These are phyloP conservation scores for Drosophila parabipectinata DNA, from an alignment of 1,140 invertebrate genomes.

Conservation along the genomic window DNA sequence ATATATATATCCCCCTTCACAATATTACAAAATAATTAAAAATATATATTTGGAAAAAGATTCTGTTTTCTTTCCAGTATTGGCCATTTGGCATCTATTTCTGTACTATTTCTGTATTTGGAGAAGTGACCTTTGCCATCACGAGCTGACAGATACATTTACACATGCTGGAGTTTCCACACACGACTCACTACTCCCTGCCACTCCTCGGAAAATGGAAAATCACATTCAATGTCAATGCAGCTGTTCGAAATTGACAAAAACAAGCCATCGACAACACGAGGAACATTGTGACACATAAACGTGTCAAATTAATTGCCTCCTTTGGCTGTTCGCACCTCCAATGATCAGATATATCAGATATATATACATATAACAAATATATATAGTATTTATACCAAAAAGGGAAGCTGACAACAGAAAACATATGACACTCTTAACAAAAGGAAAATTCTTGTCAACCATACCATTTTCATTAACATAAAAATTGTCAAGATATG, in stretches of 20 bases:
- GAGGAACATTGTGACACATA: slow-evolving; percentile 17
- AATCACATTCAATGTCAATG: slow-evolving; percentile 72
- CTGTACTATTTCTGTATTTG: background rate
- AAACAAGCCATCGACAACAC: slow-evolving; percentile 28
- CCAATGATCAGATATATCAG: background rate
- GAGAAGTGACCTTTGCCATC: slow-evolving; percentile 30
- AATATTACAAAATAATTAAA: background rate
- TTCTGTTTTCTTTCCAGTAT: background rate
- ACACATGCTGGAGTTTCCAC: slow-evolving; percentile 26
- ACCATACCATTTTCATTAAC: slow-evolving; percentile 29
- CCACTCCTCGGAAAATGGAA: background rate
- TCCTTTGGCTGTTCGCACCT: slow-evolving; percentile 67
- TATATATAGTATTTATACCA: background rate
- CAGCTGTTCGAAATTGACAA: slow-evolving; percentile 68
- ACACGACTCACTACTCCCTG: background rate
- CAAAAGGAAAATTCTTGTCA: slow-evolving; percentile 1
- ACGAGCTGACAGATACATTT: slow-evolving; percentile 15
- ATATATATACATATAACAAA: background rate
- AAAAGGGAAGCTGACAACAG: background rate
- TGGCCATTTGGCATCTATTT: slow-evolving; percentile 18
- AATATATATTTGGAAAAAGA: background rate
- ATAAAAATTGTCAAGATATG: slow-evolving; percentile 21
- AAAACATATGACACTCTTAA: background rate
- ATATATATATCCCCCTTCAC: no score
- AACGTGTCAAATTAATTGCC: slow-evolving; percentile 67